Percentiles rank a stretch among this genome's conserved stretches.
Evolutionary conservation across 2,113 vertebrate species (phyloP).

Genomic region (Polypterus senegalus): DNA sequence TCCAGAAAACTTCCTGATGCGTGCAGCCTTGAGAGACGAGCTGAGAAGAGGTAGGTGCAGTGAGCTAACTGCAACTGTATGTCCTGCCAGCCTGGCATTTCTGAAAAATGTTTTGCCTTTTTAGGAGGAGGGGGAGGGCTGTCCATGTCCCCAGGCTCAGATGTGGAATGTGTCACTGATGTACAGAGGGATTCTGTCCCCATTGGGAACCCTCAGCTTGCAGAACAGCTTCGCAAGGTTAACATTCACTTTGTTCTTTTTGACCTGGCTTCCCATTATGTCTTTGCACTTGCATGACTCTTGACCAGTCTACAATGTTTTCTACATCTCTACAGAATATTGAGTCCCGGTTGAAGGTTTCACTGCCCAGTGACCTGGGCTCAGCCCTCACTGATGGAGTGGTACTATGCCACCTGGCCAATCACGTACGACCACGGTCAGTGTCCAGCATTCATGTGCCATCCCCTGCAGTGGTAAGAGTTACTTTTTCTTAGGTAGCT

Average conservation of each 20-base stretch:
- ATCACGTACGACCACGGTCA: conserved; percentile 87
- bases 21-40: conserved; percentile 66
- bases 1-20: conserved; percentile 85
- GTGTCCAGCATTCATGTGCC: conserved; percentile 94
- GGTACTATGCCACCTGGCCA: conserved; percentile 91
- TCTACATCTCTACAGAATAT: conserved; percentile 61
- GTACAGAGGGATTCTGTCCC: conserved; percentile 26
- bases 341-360: conserved; percentile 82
- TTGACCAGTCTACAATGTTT: neutral
- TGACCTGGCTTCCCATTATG: too few species aligned
- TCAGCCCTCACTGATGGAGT: conserved; percentile 88
- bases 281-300: too few species aligned
- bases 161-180: too few species aligned
- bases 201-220: conserved; percentile 47
- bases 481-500: neutral
- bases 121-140: too few species aligned
- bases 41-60: conserved; percentile 65
- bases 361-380: conserved; percentile 76
- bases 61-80: neutral
- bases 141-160: too few species aligned
- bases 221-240: conserved; percentile 84
- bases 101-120: too few species aligned
- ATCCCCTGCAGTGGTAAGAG: conserved; percentile 86
- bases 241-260: neutral
- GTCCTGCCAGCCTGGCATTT: too few species aligned